Evolutionary conservation across 2,888 invertebrate genomes (phyloP), one percentile per base, ranked within the genome.

Genomic region (Mythimna loreyi): DNA sequence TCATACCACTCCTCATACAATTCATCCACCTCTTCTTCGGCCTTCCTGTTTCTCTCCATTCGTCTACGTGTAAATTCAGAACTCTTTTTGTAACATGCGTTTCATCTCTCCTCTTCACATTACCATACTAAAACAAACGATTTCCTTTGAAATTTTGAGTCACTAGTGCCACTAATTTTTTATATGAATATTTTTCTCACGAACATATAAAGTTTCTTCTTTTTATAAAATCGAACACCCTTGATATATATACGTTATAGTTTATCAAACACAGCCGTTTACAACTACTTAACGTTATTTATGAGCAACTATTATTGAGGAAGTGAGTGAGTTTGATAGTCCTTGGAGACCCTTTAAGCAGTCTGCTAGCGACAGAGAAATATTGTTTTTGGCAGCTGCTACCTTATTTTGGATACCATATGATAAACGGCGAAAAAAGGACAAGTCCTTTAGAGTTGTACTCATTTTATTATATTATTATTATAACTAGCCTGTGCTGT

Each of bases 141-240:
- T n/a, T n/a, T n/a, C n/a, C n/a, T n/a, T n/a, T n/a, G n/a, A n/a
- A n/a, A n/a, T n/a, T n/a, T n/a, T n/a, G n/a, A n/a, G n/a, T n/a
- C n/a, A n/a, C n/a, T n/a, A n/a, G n/a, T n/a, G n/a, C n/a, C n/a
- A n/a, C n/a, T n/a, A n/a, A n/a, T n/a, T n/a, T n/a, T n/a, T n/a
- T n/a, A n/a, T n/a, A n/a, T n/a, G n/a, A n/a, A 87, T 86, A 83
- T 87, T 80, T 80, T 6, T 36, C n/a, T 90, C 89, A 91, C 87
- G 87, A 86, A 88, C 87, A 90, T 88, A 83, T 88, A 87, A 89
- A 86, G 81, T 84, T 80, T 82, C 82, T 78, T 80, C 72, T 59
- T 67, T 78, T 71, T 75, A 78, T 74, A 73, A 75, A 55, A 72
- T 73, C 70, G 65, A 75, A 77, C 70, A 79, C 81, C 80, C 84